Conservation (phyloP, 2,113 vertebrate genomes). For the Silurus meridionalis region DNA sequence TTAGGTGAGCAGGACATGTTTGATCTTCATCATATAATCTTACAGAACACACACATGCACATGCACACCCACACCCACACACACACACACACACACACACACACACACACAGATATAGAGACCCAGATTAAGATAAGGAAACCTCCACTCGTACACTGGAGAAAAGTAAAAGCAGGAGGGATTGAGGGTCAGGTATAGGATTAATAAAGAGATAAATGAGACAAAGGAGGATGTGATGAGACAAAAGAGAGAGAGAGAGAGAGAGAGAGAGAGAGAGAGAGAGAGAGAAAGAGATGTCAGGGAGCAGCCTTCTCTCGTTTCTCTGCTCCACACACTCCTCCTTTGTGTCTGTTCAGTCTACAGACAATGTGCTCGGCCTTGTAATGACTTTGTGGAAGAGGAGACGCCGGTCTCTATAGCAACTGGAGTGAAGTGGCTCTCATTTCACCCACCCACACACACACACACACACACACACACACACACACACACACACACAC, state of each 20-base stretch:
- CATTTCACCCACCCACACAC: background rate
- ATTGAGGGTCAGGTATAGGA: background rate
- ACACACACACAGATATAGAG: no score
- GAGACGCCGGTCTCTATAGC: conserved; percentile 54
- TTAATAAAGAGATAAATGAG: background rate
- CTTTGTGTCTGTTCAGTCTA: background rate
- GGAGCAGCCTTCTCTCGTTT: no score
- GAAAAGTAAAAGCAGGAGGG: background rate
- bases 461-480: background rate
- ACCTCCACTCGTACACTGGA: no score
- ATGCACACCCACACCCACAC: no score
- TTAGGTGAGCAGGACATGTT: background rate
- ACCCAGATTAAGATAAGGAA: background rate
- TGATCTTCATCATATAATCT: background rate
- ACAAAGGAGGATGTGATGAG: background rate
- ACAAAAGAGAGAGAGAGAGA: no score
- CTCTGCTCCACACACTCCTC: background rate
- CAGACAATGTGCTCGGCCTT: conserved; percentile 29
- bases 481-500: no score
- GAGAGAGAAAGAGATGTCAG: no score
- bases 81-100: no score
- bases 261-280: no score
- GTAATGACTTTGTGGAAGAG: conserved; percentile 50
- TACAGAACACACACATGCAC: no score
- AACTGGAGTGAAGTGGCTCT: conserved; percentile 19